These are phyloP conservation scores for Imbricaverruca yamaguchii DNA, from an alignment of 2,888 invertebrate species.

Conservation along the genomic window DNA sequence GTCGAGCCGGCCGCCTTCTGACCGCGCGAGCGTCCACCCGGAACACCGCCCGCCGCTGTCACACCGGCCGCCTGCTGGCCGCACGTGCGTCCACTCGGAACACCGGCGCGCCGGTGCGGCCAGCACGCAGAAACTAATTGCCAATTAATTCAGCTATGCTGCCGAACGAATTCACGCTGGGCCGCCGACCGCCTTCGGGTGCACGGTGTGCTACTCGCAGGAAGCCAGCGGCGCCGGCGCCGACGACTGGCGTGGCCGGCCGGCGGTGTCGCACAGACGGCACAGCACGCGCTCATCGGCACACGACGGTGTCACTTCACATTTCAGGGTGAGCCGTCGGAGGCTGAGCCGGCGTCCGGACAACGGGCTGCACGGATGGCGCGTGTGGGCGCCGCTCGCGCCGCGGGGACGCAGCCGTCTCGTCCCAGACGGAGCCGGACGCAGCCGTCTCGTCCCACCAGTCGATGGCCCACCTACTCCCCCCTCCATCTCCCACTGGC, in stretches of 20 bases:
- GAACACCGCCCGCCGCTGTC: neutral
- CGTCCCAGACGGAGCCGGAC: too few relatives aligned
- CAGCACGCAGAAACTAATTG: neutral
- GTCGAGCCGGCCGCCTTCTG: too few relatives aligned
- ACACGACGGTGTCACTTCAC: too few relatives aligned
- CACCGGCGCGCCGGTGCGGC: neutral
- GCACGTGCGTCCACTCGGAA: neutral
- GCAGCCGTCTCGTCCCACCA: too few relatives aligned
- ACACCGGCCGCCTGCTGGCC: neutral
- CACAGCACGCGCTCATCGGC: neutral
- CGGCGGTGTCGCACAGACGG: neutral
- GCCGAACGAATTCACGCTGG: neutral
- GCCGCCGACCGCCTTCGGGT: neutral
- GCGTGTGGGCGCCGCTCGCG: too few relatives aligned
- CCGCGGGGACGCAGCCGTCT: too few relatives aligned
- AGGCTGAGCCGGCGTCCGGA: too few relatives aligned
- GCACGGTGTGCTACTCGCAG: neutral
- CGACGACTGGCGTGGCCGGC: neutral
- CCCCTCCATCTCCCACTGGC: too few relatives aligned
- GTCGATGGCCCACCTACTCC: too few relatives aligned
- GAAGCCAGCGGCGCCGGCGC: neutral
- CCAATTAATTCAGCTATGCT: constrained; percentile 19
- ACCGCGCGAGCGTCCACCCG: too few relatives aligned
- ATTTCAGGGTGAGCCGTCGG: too few relatives aligned
- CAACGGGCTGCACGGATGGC: too few relatives aligned